phyloP scores from a whole-genome alignment of 2,797 vertebrate species.

The Hozukius guyotensis region DNA sequence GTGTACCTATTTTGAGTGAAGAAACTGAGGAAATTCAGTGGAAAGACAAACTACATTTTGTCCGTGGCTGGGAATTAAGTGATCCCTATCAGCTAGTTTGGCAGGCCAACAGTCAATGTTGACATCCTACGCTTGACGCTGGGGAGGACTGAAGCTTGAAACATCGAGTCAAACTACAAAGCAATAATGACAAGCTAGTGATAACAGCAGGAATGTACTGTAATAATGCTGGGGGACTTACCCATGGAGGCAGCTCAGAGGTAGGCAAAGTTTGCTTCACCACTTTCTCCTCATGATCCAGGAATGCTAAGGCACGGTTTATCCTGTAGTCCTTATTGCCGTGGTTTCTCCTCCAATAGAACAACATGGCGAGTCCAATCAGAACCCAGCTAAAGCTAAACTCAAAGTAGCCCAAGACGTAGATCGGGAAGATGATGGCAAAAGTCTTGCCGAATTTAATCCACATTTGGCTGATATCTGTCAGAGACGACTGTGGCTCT shows the following conservation, averaged over 20 bases:
- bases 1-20: neutral
- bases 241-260: constrained; percentile 94
- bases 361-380: constrained; percentile 87
- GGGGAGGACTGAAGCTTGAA: neutral
- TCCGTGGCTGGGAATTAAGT: neutral
- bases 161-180: neutral
- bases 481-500: constrained; percentile 75
- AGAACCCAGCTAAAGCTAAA: constrained; percentile 98
- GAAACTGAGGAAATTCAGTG: neutral
- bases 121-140: neutral
- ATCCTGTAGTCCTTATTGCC: constrained; percentile 81
- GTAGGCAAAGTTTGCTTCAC: constrained; percentile 80
- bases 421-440: constrained; percentile 91
- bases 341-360: constrained; percentile 87
- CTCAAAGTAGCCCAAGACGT: constrained; percentile 92
- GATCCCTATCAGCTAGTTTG: neutral
- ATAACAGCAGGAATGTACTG: neutral
- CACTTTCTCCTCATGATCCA: constrained; percentile 89
- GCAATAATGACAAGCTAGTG: neutral
- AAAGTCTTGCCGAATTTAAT: constrained; percentile 92
- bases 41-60: neutral
- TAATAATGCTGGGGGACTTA: constrained; percentile 74
- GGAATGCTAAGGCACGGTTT: constrained; percentile 87
- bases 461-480: constrained; percentile 85
- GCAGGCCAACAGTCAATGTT: neutral